Base-by-base conservation (phyloP, 2,888 invertebrate genomes). In the Ypsolopha sequella region DNA sequence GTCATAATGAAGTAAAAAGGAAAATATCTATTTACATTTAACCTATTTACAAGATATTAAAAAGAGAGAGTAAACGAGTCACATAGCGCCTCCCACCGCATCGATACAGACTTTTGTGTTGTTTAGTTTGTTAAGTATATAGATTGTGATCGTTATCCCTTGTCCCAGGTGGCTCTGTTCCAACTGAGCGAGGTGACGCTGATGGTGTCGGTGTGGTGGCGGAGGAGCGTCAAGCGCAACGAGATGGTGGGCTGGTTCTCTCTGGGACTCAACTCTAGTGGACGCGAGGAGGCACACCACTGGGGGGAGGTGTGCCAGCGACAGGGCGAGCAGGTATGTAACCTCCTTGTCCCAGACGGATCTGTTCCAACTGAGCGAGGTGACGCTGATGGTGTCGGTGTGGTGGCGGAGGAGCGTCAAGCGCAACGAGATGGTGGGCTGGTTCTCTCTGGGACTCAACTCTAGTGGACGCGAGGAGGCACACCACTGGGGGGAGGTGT, bases 231-330 rank as follows among this genome's bases (percentile, higher is more conserved):
- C 60, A 98, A 97, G 73, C 93, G 95, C 60, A 95, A 97, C 70
- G 97, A 98, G 78, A 95, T 97, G 94, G 94, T 98, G 60, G 98
- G 98, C 55, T 98, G 98, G 97, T 96, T 98, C 85, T 94, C 96
- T 55, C 81, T 98, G 53, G 98, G 98, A 6, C 89, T 95, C 73
- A 96, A 95, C 84, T 93, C 95, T 61, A 96, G 96, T 52, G 96
- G 97, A 24, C 93, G 96, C 51, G 97, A 97, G 70, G 96, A 97
- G 77, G 88, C 93, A 52, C 91, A 94, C 24, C 97, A 98, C 76
- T 98, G 97, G 97, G 92, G 93, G 75, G 97, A 97, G 66, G 94
- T 97, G 90, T 91, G 96, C 60, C 95, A 95, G 68, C 90, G 92
- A 36, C 94, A 93, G 60, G 95, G 95, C 35, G 95, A 96, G 67